These are phyloP conservation scores for Olivierus martensii DNA, from an alignment of 1,140 invertebrate species.

Conservation along the genomic window DNA sequence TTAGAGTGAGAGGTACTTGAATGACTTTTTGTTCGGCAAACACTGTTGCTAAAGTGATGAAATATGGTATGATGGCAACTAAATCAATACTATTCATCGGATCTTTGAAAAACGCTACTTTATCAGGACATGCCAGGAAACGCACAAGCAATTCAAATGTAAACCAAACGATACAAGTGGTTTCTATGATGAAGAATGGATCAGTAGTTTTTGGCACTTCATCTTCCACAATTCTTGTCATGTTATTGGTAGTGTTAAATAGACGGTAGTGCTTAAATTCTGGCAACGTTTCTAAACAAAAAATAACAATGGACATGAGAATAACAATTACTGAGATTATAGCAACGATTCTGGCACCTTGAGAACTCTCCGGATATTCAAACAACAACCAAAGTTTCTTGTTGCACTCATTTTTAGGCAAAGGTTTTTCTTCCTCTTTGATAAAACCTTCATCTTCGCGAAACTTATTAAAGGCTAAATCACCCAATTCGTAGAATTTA, in stretches of 20 bases:
- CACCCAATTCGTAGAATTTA: constrained; percentile 97
- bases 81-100: no score
- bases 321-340: constrained; percentile 99
- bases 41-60: constrained; percentile 96
- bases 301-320: constrained; percentile 96
- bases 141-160: constrained; percentile 96
- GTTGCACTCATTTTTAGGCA: constrained; percentile 90
- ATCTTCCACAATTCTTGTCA: constrained; percentile 87
- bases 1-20: constrained; percentile 97
- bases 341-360: constrained; percentile 93
- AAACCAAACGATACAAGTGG: constrained; percentile 97
- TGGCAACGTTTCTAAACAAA: constrained; percentile 98
- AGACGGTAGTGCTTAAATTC: constrained; percentile 99
- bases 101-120: no score
- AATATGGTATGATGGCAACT: constrained; percentile 99
- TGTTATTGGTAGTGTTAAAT: constrained; percentile 87
- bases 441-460: constrained; percentile 40
- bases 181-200: constrained; percentile 97
- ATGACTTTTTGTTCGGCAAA: constrained; percentile 92
- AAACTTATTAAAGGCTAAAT: constrained; percentile 94
- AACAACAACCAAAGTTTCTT: constrained; percentile 90
- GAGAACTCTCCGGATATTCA: constrained; percentile 98
- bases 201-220: constrained; percentile 92
- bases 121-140: constrained; percentile 96
- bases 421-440: constrained; percentile 78